phyloP scores from a whole-genome alignment of 2,888 invertebrate genomes.

The Tholera decimalis region DNA sequence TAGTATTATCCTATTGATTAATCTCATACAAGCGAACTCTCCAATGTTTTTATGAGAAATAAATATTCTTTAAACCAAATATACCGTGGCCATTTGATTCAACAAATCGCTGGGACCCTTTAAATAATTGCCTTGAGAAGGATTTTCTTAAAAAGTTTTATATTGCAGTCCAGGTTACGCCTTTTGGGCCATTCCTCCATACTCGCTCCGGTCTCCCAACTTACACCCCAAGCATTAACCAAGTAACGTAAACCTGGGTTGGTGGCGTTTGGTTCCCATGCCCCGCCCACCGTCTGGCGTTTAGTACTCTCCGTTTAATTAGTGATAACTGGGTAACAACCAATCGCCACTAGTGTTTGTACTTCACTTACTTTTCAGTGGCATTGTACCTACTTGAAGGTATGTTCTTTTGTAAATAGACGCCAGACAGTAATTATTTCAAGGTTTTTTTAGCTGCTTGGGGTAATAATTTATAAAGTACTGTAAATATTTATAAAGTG shows the following conservation, averaged over 20 bases:
- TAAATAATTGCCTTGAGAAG: too few species aligned
- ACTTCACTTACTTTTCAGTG: slow-evolving; percentile 52
- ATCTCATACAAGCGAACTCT: too few species aligned
- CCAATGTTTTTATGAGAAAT: too few species aligned
- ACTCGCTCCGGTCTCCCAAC: slow-evolving; percentile 22
- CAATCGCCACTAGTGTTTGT: slow-evolving; percentile 72
- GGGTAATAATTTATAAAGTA: too few species aligned
- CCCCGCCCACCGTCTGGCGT: slow-evolving; percentile 77
- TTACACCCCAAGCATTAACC: slow-evolving; percentile 6
- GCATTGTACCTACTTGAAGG: slow-evolving; percentile 10
- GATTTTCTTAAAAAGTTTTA: too few species aligned
- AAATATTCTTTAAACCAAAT: too few species aligned
- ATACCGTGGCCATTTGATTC: too few species aligned
- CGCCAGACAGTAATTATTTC: background rate
- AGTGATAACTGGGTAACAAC: slow-evolving; percentile 73
- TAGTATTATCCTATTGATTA: too few species aligned
- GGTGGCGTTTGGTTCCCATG: slow-evolving; percentile 75
- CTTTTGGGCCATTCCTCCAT: background rate
- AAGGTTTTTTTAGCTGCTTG: background rate
- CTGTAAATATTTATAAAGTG: too few species aligned
- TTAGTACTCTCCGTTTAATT: slow-evolving; percentile 69
- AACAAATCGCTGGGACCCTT: too few species aligned
- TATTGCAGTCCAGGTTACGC: too few species aligned
- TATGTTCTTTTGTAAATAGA: slow-evolving; percentile 10
- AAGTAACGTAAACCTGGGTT: slow-evolving; percentile 42